phyloP scores from a whole-genome alignment of 2,797 vertebrate genomes.

The Alfaro cultratus region DNA sequence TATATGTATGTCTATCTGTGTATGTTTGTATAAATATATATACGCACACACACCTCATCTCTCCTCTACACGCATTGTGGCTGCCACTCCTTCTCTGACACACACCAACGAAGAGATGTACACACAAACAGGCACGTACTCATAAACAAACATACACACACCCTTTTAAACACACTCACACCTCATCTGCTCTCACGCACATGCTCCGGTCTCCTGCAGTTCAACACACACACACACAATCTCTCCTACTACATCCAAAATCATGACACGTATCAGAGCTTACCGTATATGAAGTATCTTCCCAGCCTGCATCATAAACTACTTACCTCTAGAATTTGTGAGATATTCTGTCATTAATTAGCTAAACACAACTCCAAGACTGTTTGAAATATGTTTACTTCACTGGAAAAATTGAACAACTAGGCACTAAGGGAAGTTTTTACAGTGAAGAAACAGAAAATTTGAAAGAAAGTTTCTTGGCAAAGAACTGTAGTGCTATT shows the following conservation, averaged over 20 bases:
- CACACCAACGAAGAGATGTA: constrained; percentile 31
- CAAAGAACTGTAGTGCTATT: background rate
- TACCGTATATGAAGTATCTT: background rate
- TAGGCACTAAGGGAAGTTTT: background rate
- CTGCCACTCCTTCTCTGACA: constrained; percentile 32
- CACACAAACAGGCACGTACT: constrained; percentile 8
- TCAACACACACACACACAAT: constrained; percentile 8
- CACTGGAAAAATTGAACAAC: background rate
- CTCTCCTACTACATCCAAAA: background rate
- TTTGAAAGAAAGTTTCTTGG: background rate
- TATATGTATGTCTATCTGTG: background rate
- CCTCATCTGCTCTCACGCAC: constrained; percentile 55
- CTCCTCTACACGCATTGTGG: constrained; percentile 9
- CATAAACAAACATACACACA: constrained; percentile 27
- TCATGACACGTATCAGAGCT: background rate
- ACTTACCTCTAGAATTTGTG: background rate
- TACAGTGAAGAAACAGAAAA: background rate
- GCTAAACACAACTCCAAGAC: background rate
- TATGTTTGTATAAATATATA: constrained; percentile 1
- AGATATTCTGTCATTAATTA: background rate
- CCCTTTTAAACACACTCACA: constrained; percentile 59
- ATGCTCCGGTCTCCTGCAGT: constrained; percentile 62
- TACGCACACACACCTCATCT: background rate
- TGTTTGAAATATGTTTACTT: constrained; percentile 1
- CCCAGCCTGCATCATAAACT: background rate